Evolutionary conservation across 1,140 invertebrate genomes (phyloP).

Genomic region (Pachypeltis micranthus): DNA sequence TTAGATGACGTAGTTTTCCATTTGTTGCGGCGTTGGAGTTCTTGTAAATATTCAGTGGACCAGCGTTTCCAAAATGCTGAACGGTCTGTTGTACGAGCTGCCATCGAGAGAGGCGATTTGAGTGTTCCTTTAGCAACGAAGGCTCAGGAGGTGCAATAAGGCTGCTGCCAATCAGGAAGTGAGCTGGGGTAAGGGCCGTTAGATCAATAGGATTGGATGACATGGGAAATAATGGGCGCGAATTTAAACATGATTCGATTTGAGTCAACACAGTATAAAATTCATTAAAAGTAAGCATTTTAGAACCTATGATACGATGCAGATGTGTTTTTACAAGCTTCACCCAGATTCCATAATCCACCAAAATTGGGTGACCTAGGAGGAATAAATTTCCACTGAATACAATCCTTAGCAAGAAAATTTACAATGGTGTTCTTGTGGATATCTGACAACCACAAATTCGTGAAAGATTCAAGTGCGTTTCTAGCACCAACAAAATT

Average conservation of each 20-base stretch:
- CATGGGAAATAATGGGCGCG: constrained; percentile 16
- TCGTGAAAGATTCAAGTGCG: background rate
- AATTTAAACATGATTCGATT: constrained; percentile 15
- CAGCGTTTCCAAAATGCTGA: constrained; percentile 30
- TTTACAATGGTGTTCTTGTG: background rate
- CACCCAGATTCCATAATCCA: constrained; percentile 28
- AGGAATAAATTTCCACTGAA: constrained; percentile 12
- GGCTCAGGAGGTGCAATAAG: constrained; percentile 4
- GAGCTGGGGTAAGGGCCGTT: constrained; percentile 1
- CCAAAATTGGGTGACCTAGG: constrained; percentile 16
- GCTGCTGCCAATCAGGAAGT: constrained; percentile 10
- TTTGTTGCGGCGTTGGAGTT: constrained; percentile 16
- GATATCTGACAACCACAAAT: background rate
- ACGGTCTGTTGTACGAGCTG: constrained; percentile 24
- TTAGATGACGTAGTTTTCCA: constrained; percentile 12
- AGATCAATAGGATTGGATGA: constrained; percentile 11
- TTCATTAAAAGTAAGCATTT: background rate
- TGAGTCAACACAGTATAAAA: constrained; percentile 4
- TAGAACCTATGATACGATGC: background rate
- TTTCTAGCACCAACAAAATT: constrained; percentile 23
- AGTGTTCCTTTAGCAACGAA: background rate
- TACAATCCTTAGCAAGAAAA: background rate
- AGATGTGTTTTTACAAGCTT: constrained; percentile 29
- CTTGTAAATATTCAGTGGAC: constrained; percentile 21
- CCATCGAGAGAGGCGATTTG: constrained; percentile 16